A percentile compares a stretch with the other conserved stretches of the same genome.
Evolutionary conservation across 1,140 invertebrate genomes (phyloP).

Genomic region (Caenorhabditis briggsae): DNA sequence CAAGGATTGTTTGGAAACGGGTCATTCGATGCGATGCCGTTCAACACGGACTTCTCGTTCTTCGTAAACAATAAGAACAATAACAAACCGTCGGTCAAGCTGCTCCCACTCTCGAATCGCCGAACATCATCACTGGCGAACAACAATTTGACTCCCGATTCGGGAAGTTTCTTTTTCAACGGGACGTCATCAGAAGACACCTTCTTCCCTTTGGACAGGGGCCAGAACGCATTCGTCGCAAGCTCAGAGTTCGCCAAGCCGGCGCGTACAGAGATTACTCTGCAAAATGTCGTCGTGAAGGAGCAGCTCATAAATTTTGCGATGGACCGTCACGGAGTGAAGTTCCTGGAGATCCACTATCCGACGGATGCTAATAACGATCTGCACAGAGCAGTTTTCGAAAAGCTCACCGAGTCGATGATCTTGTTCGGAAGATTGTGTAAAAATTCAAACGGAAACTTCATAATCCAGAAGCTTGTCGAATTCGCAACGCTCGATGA

Average conservation of each 20-base stretch:
- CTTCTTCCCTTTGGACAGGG: too few species aligned
- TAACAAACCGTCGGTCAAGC: background rate
- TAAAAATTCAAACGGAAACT: slow-evolving; percentile 17
- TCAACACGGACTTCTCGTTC: background rate
- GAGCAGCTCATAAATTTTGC: background rate
- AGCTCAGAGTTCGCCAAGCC: background rate
- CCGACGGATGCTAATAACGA: background rate
- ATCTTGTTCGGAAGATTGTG: background rate
- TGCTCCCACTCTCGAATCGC: background rate
- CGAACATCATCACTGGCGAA: background rate
- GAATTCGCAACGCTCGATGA: background rate
- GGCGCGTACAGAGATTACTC: background rate
- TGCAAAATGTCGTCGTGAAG: background rate
- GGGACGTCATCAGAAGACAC: background rate
- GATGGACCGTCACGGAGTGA: background rate
- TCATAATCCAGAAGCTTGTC: slow-evolving; percentile 17
- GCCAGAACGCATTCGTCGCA: background rate
- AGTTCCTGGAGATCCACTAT: background rate
- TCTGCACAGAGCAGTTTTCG: background rate
- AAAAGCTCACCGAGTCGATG: background rate
- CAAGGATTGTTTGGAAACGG: background rate
- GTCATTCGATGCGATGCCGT: background rate
- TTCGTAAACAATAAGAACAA: background rate
- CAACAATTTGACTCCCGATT: too few species aligned
- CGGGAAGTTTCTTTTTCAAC: too few species aligned